Percentiles rank a stretch among this genome's conserved stretches.
Evolutionary conservation across 2,888 invertebrate genomes (phyloP).

Genomic region (Sipha maydis): DNA sequence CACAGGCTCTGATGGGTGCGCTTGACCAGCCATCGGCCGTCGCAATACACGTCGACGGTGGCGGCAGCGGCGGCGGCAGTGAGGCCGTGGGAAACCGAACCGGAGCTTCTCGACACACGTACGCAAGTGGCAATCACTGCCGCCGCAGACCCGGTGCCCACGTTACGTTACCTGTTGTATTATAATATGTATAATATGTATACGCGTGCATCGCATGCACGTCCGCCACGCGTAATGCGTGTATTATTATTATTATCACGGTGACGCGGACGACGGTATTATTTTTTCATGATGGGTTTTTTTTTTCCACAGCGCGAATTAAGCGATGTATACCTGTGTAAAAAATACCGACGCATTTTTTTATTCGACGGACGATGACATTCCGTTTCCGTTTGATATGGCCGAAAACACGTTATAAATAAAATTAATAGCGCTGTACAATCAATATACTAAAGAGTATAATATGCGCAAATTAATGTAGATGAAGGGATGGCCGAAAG

Average conservation of each 20-base stretch:
- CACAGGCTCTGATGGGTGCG: conserved; percentile 29
- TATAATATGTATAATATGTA: neutral
- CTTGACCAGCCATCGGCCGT: conserved; percentile 43
- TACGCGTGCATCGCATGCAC: neutral
- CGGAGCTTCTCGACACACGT: conserved; percentile 56
- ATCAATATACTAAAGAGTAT: no score
- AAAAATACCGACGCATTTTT: neutral
- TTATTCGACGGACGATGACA: neutral
- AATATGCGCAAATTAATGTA: no score
- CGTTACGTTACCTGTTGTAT: conserved; percentile 7
- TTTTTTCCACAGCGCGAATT: neutral
- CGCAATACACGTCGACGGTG: neutral
- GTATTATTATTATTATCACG: neutral
- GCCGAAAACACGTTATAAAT: neutral
- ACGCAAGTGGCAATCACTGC: neutral
- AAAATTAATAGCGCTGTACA: no score
- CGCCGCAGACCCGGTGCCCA: conserved; percentile 20
- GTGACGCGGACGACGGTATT: neutral
- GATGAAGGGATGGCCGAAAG: no score
- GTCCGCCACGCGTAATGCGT: neutral
- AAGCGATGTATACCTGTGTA: neutral
- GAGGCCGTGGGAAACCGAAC: conserved; percentile 58
- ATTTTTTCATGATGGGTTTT: neutral
- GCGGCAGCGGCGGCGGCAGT: neutral
- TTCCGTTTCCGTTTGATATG: conserved; percentile 1